These are phyloP conservation scores for Drosophila repletoides DNA, from an alignment of 1,140 invertebrate species.

Conservation along the genomic window DNA sequence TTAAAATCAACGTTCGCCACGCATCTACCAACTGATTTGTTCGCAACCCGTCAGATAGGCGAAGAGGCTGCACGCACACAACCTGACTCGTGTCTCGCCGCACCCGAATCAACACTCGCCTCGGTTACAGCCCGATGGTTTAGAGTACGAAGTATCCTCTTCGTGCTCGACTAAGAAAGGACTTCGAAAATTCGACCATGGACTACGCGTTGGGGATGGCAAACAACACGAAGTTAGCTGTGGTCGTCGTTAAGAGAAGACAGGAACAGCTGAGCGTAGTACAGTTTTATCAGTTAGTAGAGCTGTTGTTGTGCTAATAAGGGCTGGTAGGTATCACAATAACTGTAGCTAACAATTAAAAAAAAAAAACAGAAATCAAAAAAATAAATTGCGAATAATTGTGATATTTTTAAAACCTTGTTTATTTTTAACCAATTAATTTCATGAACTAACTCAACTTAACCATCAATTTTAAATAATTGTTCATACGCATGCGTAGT, in stretches of 20 bases:
- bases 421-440: too few relatives aligned
- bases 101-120: slow-evolving; percentile 28
- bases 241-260: slow-evolving; percentile 51
- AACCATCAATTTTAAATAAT: background rate
- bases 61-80: slow-evolving; percentile 63
- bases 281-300: slow-evolving; percentile 24
- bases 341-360: background rate
- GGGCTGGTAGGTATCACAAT: background rate
- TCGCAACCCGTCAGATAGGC: slow-evolving; percentile 62
- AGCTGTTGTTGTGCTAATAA: slow-evolving; percentile 10
- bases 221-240: slow-evolving; percentile 34
- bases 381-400: background rate
- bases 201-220: background rate
- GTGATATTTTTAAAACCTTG: background rate
- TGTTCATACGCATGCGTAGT: slow-evolving; percentile 51
- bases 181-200: slow-evolving; percentile 11
- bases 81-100: slow-evolving; percentile 29
- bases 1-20: slow-evolving; percentile 81
- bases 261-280: slow-evolving; percentile 37
- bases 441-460: too few relatives aligned
- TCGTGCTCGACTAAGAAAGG: slow-evolving; percentile 42
- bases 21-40: slow-evolving; percentile 77
- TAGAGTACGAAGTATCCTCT: slow-evolving; percentile 26
- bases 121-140: slow-evolving; percentile 3
- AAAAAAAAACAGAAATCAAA: background rate